Evolutionary conservation across 2,113 vertebrate species (phyloP).

Genomic region (cat (Felis catus)): DNA sequence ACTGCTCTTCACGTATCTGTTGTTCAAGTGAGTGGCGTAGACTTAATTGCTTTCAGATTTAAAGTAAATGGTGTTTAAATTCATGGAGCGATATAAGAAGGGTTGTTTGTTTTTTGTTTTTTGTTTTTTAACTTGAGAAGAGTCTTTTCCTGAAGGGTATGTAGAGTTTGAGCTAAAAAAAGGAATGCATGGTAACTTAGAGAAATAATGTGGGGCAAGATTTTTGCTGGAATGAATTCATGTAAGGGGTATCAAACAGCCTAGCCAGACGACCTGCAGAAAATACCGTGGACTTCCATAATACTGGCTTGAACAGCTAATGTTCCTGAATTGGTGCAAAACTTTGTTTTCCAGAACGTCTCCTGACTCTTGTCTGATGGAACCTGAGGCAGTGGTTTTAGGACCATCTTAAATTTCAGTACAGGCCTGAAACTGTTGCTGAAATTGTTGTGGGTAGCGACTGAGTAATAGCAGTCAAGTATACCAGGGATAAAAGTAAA

Average conservation of each 20-base stretch:
- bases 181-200: background rate
- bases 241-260: background rate
- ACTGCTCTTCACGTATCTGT: background rate
- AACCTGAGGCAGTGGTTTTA: background rate
- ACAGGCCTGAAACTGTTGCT: background rate
- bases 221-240: background rate
- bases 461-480: background rate
- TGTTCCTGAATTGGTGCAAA: background rate
- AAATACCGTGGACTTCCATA: background rate
- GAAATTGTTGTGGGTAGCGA: background rate
- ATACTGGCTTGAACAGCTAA: background rate
- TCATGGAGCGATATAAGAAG: background rate
- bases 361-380: background rate
- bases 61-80: background rate
- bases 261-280: background rate
- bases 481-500: background rate
- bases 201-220: background rate
- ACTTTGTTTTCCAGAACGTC: background rate
- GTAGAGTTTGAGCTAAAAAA: background rate
- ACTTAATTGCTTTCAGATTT: background rate
- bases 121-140: background rate
- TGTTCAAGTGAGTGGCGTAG: background rate
- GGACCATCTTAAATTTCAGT: background rate
- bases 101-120: no score
- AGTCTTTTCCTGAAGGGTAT: no score